Evolutionary conservation across 2,888 invertebrate species (phyloP).

Genomic region (Koerneria pararmatus): DNA sequence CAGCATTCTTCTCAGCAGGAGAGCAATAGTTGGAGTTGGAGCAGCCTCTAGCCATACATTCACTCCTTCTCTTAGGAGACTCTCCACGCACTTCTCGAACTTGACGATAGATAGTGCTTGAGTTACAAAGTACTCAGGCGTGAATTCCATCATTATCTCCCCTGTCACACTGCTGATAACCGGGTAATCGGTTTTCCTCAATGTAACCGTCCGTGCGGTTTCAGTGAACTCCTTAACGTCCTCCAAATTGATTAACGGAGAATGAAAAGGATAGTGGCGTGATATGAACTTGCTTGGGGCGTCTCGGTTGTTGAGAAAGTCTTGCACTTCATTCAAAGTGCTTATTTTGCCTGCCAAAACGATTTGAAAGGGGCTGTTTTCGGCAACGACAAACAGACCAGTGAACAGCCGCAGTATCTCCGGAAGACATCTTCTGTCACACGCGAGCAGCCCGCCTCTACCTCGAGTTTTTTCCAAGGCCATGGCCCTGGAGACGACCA

Average conservation of each 20-base stretch:
- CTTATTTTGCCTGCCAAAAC: slow-evolving; percentile 36
- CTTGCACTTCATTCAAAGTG: slow-evolving; percentile 24
- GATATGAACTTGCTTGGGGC: slow-evolving; percentile 38
- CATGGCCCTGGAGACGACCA: slow-evolving; percentile 38
- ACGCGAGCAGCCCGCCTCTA: slow-evolving; percentile 42
- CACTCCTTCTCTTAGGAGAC: slow-evolving; percentile 27
- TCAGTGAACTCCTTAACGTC: slow-evolving; percentile 32
- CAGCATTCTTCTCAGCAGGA: slow-evolving; percentile 37
- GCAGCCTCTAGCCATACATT: slow-evolving; percentile 43
- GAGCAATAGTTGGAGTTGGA: slow-evolving; percentile 33
- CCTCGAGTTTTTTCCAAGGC: slow-evolving; percentile 42
- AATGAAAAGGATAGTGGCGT: slow-evolving; percentile 47
- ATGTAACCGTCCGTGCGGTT: slow-evolving; percentile 24
- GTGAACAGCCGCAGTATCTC: slow-evolving; percentile 32
- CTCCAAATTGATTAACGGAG: slow-evolving; percentile 35
- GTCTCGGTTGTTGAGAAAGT: not conserved
- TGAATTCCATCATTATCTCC: slow-evolving; percentile 29
- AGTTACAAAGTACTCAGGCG: slow-evolving; percentile 35
- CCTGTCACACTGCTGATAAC: slow-evolving; percentile 46
- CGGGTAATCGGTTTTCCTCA: slow-evolving; percentile 29
- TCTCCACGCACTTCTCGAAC: slow-evolving; percentile 33
- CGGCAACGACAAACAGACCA: slow-evolving; percentile 29
- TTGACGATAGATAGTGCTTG: slow-evolving; percentile 39
- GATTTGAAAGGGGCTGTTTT: slow-evolving; percentile 43
- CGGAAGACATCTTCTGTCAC: slow-evolving; percentile 32